Evolutionary conservation across 2,888 invertebrate genomes (phyloP).

Genomic region (Drosophila monieri): DNA sequence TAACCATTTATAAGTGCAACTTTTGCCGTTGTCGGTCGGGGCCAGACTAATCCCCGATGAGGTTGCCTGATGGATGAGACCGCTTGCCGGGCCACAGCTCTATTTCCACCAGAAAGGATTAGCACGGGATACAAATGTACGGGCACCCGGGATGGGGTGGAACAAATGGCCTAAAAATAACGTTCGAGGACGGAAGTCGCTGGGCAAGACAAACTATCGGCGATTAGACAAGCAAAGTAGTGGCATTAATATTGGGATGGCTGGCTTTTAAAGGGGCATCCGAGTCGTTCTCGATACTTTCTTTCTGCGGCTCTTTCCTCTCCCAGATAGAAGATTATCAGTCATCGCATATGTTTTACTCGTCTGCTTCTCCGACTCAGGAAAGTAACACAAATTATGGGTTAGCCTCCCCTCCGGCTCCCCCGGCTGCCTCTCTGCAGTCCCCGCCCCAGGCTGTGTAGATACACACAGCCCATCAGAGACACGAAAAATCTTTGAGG

Average conservation of each 20-base stretch:
- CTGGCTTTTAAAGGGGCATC: slow-evolving; percentile 13
- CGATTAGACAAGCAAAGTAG: slow-evolving; percentile 66
- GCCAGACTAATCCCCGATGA: slow-evolving; percentile 67
- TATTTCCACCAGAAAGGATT: slow-evolving; percentile 68
- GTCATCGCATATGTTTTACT: slow-evolving; percentile 24
- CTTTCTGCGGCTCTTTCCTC: neutral
- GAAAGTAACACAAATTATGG: slow-evolving; percentile 66
- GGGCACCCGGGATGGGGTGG: slow-evolving; percentile 26
- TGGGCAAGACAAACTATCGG: slow-evolving; percentile 58
- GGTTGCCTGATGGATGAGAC: slow-evolving; percentile 60
- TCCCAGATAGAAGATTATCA: slow-evolving; percentile 27
- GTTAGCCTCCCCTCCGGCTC: slow-evolving; percentile 44
- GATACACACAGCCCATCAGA: slow-evolving; percentile 37
- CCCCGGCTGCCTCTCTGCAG: neutral
- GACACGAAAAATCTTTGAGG: slow-evolving; percentile 49
- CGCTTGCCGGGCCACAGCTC: slow-evolving; percentile 55
- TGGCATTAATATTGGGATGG: slow-evolving; percentile 58
- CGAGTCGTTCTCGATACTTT: slow-evolving; percentile 10
- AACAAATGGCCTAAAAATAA: slow-evolving; percentile 64
- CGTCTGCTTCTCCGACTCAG: slow-evolving; percentile 57
- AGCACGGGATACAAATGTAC: slow-evolving; percentile 68
- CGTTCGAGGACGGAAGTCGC: slow-evolving; percentile 58
- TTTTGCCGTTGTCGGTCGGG: slow-evolving; percentile 58
- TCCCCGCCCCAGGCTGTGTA: slow-evolving; percentile 24
- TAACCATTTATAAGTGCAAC: slow-evolving; percentile 70